These are phyloP conservation scores for Fistularia tabacaria DNA, from an alignment of 2,797 vertebrate species.

Conservation along the genomic window DNA sequence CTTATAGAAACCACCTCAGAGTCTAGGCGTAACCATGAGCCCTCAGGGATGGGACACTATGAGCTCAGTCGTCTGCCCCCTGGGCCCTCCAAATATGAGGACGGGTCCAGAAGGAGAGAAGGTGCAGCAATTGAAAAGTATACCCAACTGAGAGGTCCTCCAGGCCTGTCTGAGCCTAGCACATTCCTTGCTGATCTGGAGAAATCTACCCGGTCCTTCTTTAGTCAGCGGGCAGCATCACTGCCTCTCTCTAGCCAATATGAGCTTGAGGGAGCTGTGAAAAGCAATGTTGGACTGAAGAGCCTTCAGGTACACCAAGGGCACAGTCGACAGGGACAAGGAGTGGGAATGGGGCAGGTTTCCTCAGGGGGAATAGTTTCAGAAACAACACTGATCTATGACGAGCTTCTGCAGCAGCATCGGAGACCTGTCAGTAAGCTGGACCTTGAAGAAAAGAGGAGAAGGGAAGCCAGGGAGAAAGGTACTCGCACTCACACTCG, in stretches of 20 bases:
- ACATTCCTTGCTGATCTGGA: constrained; percentile 91
- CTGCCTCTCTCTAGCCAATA: constrained; percentile 77
- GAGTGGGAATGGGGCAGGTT: constrained; percentile 43
- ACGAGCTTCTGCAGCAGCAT: constrained; percentile 91
- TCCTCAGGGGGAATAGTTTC: constrained; percentile 56
- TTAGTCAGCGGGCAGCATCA: constrained; percentile 85
- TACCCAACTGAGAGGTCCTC: constrained; percentile 69
- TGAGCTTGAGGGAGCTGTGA: constrained; percentile 73
- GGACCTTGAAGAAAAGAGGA: constrained; percentile 90
- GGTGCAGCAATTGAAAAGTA: constrained; percentile 80
- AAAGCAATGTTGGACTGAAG: constrained; percentile 77
- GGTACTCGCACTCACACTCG: constrained; percentile 62
- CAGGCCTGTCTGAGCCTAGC: constrained; percentile 63
- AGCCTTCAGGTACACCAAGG: constrained; percentile 59
- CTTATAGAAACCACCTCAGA: constrained; percentile 85
- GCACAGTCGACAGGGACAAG: constrained; percentile 58
- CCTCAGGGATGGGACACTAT: constrained; percentile 69
- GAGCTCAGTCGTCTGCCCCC: constrained; percentile 77
- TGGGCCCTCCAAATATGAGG: constrained; percentile 79
- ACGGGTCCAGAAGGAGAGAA: constrained; percentile 73
- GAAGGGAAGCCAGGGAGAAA: constrained; percentile 91
- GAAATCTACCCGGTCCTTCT: constrained; percentile 87
- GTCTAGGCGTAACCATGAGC: constrained; percentile 79
- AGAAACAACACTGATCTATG: constrained; percentile 84
- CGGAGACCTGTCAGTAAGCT: constrained; percentile 91